Base-by-base conservation (phyloP, 2,113 vertebrate genomes). In the Globicephala melas region DNA sequence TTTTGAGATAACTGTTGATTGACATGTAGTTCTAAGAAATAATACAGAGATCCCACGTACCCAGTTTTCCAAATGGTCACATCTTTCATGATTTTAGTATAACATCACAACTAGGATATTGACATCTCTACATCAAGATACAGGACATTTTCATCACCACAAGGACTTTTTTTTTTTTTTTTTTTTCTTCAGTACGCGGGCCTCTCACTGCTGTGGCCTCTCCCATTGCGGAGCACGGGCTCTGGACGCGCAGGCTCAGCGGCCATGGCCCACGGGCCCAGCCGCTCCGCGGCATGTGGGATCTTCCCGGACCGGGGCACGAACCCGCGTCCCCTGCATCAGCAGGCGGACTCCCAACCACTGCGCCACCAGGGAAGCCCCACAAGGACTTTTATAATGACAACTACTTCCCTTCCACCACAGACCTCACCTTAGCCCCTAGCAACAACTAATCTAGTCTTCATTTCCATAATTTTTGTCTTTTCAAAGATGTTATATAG, bases 401-500 rank as follows among this genome's bases (percentile, higher is more conserved):
- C 8, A 77, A n/a, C 36, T 89, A 20, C 62, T 71, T 88, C 28
- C 4, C 55, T 93, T 26, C 47, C 12, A 71, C 0, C 23, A 17
- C 12, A 5, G 93, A 12, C 36, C 53, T 47, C 33, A 68, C 31
- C 21, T 38, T 91, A 82, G 47, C 20, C 33, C 38, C 12, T 60
- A 67, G 20, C 25, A 70, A 92, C n/a, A 14, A n/a, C 63, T 53
- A 41, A 60, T 91, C 44, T 62, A 12, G 84, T 74, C 18, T 44
- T 38, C 20, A 68, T 71, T 84, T 83, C 33, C 80, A 31, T 89
- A 31, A 83, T 89, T 96, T 96, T 96, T 92, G 9, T 74, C 44
- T 92, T 92, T 81, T 77, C 50, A 74, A 86, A 44, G 26, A 41
- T 65, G n/a, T 36, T 83, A n/a, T 28, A 7, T 55, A 60, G 38